Evolutionary conservation across 37 sponge, comb jelly and placozoan genomes (phyloP).

Genomic region (Mnemiopsis leidyi): DNA sequence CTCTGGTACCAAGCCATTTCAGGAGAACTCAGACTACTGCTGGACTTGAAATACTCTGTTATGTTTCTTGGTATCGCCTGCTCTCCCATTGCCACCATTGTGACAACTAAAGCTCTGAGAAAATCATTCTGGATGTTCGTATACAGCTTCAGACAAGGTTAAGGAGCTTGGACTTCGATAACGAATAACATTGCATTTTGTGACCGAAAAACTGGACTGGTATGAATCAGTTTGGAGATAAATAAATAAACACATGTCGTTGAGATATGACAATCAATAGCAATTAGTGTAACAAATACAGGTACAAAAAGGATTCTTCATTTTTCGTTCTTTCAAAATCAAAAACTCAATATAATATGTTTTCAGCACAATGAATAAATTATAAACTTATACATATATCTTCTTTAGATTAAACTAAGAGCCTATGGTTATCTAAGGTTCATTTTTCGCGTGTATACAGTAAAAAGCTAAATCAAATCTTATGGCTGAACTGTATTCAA

Average conservation of each 20-base stretch:
- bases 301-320: not conserved
- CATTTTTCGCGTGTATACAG: no score
- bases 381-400: no score
- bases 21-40: not conserved
- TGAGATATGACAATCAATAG: not conserved
- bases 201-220: not conserved
- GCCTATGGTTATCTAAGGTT: no score
- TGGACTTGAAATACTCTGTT: not conserved
- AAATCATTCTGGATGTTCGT: not conserved
- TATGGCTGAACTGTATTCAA: no score
- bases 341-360: not conserved
- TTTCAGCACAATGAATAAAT: not conserved
- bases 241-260: not conserved
- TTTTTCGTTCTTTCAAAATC: not conserved
- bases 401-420: no score
- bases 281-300: not conserved
- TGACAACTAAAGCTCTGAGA: not conserved
- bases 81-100: slow-evolving; percentile 1
- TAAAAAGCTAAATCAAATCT: no score
- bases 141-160: not conserved
- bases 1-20: not conserved
- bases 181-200: no score
- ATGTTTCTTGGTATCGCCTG: slow-evolving; percentile 8
- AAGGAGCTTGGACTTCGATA: not conserved
- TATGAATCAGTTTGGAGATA: not conserved